These are phyloP conservation scores for Neodontobutis hainanensis DNA, from an alignment of 2,113 vertebrate genomes.

Conservation along the genomic window DNA sequence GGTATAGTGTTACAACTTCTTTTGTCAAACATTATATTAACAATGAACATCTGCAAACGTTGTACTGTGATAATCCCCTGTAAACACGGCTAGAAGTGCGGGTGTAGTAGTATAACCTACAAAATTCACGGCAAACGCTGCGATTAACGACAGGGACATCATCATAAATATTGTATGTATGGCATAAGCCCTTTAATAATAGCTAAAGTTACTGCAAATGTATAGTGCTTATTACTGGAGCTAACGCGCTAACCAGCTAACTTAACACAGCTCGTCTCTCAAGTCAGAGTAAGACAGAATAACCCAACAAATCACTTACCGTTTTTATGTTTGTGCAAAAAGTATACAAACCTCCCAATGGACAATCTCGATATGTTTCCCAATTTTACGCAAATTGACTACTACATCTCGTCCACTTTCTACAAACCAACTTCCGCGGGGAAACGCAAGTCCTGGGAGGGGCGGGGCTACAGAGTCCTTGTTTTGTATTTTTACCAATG, in stretches of 20 bases:
- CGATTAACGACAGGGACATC: no score
- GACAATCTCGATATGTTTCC: slow-evolving; percentile 4
- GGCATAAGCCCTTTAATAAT: no score
- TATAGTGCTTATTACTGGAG: slow-evolving; percentile 25
- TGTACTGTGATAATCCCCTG: no score
- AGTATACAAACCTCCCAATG: background rate
- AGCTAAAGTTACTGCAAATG: background rate
- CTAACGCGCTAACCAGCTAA: slow-evolving; percentile 60
- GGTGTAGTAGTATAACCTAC: no score
- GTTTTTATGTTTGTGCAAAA: slow-evolving; percentile 13
- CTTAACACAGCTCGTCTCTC: background rate
- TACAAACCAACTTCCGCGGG: slow-evolving; percentile 67
- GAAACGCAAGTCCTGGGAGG: rapidly evolving
- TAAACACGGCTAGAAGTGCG: background rate
- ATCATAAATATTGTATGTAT: no score
- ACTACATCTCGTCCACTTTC: slow-evolving; percentile 15
- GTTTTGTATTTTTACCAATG: slow-evolving; percentile 49
- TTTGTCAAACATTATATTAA: no score
- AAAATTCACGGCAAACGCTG: no score
- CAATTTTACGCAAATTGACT: slow-evolving; percentile 26
- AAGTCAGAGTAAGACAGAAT: background rate
- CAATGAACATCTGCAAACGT: no score
- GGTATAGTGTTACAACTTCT: no score
- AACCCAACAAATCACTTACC: slow-evolving; percentile 1
- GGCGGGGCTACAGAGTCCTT: background rate